Percentiles rank a stretch among this genome's conserved stretches.
These are phyloP conservation scores for Diabrotica virgifera DNA, from an alignment of 1,140 invertebrate genomes.

Conservation along the genomic window DNA sequence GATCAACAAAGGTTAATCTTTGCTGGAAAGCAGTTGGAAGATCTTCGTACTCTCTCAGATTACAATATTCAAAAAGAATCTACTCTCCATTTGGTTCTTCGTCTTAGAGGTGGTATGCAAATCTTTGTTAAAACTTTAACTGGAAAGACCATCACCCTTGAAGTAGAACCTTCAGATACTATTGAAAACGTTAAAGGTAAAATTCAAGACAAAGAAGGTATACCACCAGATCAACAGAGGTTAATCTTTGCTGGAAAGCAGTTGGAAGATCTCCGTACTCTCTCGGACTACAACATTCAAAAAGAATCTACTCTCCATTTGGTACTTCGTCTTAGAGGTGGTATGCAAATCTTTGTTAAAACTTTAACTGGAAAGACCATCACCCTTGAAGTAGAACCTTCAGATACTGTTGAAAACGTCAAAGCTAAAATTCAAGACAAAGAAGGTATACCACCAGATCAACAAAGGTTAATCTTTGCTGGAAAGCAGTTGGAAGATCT, in stretches of 20 bases:
- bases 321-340: constrained; percentile 12
- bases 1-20: constrained; percentile 63
- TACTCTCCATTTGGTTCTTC: constrained; percentile 64
- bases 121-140: constrained; percentile 71
- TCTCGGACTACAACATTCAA: constrained; percentile 15
- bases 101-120: constrained; percentile 63
- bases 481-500: constrained; percentile 71
- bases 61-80: constrained; percentile 76
- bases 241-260: constrained; percentile 71
- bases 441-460: constrained; percentile 63
- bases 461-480: constrained; percentile 61
- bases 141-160: constrained; percentile 76
- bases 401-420: constrained; percentile 67
- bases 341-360: constrained; percentile 60
- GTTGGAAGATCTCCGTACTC: constrained; percentile 63
- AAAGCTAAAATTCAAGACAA: constrained; percentile 79
- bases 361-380: constrained; percentile 71
- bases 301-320: constrained; percentile 17
- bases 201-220: constrained; percentile 71
- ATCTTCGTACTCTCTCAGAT: constrained; percentile 59
- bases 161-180: constrained; percentile 73
- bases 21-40: constrained; percentile 67
- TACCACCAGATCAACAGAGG: constrained; percentile 68
- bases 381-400: constrained; percentile 66
- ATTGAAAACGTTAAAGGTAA: constrained; percentile 78